A percentile compares a stretch with the other conserved stretches of the same genome.
Evolutionary conservation across 2,888 invertebrate species (phyloP).

Genomic region (Drosophila helvetica): DNA sequence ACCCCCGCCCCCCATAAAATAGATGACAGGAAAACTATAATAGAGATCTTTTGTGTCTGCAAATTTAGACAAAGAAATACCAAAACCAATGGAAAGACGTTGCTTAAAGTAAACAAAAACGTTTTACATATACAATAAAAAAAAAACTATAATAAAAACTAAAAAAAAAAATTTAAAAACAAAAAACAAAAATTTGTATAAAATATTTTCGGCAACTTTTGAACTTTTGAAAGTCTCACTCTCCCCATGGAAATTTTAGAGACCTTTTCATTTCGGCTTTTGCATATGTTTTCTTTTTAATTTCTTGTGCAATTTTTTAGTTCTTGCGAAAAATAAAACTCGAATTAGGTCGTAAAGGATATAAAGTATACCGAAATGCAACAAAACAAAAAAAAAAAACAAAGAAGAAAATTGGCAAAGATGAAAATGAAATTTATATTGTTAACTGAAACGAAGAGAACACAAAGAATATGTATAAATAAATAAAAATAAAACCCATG

Average conservation of each 20-base stretch:
- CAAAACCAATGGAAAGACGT: conserved; percentile 54
- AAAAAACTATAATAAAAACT: conserved; percentile 45
- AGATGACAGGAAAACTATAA: conserved; percentile 31
- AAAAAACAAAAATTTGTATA: conserved; percentile 16
- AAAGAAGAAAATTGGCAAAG: conserved; percentile 62
- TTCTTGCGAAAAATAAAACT: conserved; percentile 40
- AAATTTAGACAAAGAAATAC: conserved; percentile 64
- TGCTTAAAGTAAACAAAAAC: conserved; percentile 42
- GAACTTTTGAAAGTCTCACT: neutral
- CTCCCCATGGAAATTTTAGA: neutral
- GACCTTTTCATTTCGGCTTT: neutral
- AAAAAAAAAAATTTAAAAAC: conserved; percentile 16
- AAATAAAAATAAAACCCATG: conserved; percentile 53
- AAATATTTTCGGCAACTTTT: conserved; percentile 21
- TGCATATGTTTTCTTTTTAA: conserved; percentile 11
- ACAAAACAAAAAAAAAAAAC: conserved; percentile 23
- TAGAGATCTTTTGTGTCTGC: conserved; percentile 49
- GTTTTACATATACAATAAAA: conserved; percentile 32
- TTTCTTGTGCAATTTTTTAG: conserved; percentile 62
- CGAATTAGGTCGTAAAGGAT: conserved; percentile 79
- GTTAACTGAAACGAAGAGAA: conserved; percentile 45
- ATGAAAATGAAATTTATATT: conserved; percentile 53
- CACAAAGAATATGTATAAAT: conserved; percentile 53
- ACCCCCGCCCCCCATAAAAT: conserved; percentile 11
- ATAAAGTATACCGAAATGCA: conserved; percentile 81